phyloP scores from a whole-genome alignment of 2,113 vertebrate species.

The Mirza zaza region DNA sequence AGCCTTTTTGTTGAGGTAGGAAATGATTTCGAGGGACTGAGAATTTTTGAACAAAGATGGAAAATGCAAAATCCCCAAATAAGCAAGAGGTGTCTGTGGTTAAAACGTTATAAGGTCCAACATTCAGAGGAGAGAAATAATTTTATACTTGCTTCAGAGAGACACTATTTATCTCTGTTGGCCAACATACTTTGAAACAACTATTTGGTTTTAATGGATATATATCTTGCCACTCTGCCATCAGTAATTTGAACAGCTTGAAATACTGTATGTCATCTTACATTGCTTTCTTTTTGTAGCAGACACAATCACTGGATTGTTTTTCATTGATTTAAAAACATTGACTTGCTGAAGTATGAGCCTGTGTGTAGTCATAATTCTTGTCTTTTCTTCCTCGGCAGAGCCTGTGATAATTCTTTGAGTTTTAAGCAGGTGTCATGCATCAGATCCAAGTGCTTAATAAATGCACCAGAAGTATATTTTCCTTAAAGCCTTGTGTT shows the following conservation, averaged over 20 bases:
- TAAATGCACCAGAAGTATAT: constrained; percentile 73
- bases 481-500: constrained; percentile 69
- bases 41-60: constrained; percentile 31
- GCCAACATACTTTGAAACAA: constrained; percentile 71
- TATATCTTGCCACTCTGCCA: constrained; percentile 74
- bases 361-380: constrained; percentile 64
- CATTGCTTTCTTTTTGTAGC: constrained; percentile 74
- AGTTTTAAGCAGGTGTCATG: constrained; percentile 72
- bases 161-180: constrained; percentile 75
- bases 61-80: constrained; percentile 23
- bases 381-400: constrained; percentile 67
- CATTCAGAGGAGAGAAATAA: constrained; percentile 35
- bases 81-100: neutral
- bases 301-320: constrained; percentile 76
- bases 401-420: constrained; percentile 72
- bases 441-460: constrained; percentile 74
- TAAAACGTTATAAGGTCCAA: constrained; percentile 34
- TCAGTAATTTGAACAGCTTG: constrained; percentile 80
- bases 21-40: constrained; percentile 36
- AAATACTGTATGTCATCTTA: constrained; percentile 73
- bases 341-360: constrained; percentile 73
- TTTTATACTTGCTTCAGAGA: constrained; percentile 60
- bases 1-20: constrained; percentile 3
- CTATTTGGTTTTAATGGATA: constrained; percentile 79
- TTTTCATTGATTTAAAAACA: constrained; percentile 79